A percentile compares a stretch with the other conserved stretches of the same genome.
phyloP scores from a whole-genome alignment of 2,113 vertebrate genomes.

The Cyanoramphus novaezelandiae region DNA sequence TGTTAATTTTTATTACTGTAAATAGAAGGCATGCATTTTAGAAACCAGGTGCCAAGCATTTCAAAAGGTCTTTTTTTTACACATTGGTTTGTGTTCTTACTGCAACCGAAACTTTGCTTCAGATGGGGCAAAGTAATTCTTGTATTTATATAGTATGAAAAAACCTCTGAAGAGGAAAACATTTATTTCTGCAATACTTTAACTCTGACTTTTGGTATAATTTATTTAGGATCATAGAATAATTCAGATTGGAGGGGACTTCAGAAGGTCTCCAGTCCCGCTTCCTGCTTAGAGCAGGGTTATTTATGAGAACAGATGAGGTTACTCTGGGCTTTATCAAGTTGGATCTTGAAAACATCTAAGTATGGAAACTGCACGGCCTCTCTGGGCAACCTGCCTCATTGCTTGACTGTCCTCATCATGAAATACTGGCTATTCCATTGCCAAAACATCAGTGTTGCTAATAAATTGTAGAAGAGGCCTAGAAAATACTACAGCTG shows the following conservation, averaged over 20 bases:
- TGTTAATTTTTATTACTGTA: background rate
- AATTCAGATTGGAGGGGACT: background rate
- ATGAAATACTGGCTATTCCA: background rate
- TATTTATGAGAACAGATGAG: background rate
- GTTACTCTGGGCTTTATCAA: background rate
- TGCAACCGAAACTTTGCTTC: background rate
- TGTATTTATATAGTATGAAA: background rate
- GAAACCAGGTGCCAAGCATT: background rate
- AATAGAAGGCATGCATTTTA: background rate
- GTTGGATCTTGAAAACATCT: background rate
- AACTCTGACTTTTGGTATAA: background rate
- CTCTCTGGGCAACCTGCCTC: background rate
- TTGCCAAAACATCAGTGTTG: background rate
- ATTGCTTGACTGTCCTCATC: background rate
- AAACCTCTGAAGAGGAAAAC: background rate
- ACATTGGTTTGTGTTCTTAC: background rate
- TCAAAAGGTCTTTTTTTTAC: background rate
- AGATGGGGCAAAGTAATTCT: background rate
- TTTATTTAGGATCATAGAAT: background rate
- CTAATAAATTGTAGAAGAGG: background rate
- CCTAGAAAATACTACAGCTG: background rate
- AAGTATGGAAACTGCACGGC: background rate
- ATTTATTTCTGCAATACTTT: background rate
- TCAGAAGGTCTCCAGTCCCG: background rate
- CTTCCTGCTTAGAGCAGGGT: background rate